Evolutionary conservation across 2,113 vertebrate species (phyloP), one percentile per base, ranked within the genome.

Genomic region (Serilophus lunatus): DNA sequence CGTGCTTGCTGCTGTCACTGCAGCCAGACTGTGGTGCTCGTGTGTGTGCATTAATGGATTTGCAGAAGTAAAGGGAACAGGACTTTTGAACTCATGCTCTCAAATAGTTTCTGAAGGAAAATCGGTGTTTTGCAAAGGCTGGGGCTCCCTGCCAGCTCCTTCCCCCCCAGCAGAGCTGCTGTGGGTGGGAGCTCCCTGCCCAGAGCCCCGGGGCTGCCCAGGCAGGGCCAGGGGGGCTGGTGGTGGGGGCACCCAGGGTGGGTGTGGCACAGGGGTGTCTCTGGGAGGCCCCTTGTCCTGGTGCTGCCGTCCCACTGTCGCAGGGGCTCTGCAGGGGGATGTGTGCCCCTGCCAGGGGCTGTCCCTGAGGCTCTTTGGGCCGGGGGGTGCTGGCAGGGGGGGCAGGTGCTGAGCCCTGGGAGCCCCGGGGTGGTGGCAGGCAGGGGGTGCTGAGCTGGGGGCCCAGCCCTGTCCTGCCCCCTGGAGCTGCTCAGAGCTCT

Each of bases 191-290:
- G 53, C 51, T 18, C 36, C 22, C 47, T 66, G 60, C 74, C 88
- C 6, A 8, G 14, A 33, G 13, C 40, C 54, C 15, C 3, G 2
- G 69, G 7, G 35, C 72, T 51, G 53, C 53, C 5, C 23, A 3
- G 14, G 8, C 13, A 3, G 0, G 2, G 12, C 9, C 22, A 7
- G 69, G 33, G 7, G 66, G 31, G 2, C 2, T 56, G 82, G 33
- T 0, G 4, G 2, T 45, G 54, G 10, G 71, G 14, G 19, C 50
- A 8, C 0, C 0, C 23, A 7, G 38, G 40, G 8, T 31, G 76
- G 29, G 10, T 24, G 22, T n/a, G n/a, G n/a, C n/a, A n/a, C n/a
- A n/a, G n/a, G n/a, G n/a, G n/a, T n/a, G n/a, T n/a, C n/a, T n/a
- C n/a, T n/a, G n/a, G n/a, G n/a, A n/a, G n/a, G n/a, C n/a, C n/a